A percentile compares a stretch with the other conserved stretches of the same genome.
Evolutionary conservation across 1,140 invertebrate species (phyloP).

Genomic region (Cephus cinctus): DNA sequence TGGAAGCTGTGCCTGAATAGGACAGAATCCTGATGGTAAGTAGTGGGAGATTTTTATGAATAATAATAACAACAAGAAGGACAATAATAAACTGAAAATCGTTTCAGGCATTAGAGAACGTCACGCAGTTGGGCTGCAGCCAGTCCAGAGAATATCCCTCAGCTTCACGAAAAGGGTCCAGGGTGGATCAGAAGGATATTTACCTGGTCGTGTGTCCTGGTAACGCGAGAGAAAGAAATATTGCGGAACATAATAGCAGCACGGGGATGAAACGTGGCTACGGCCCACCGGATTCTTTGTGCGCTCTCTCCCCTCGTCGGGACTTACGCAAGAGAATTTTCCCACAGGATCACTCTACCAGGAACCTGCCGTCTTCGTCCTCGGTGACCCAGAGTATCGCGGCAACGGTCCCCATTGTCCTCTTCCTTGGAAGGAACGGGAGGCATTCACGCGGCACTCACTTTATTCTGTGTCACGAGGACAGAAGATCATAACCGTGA

Average conservation of each 20-base stretch:
- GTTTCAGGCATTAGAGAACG: no score
- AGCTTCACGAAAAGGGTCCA: no score
- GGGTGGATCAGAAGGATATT: conserved; percentile 9
- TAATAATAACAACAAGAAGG: no score
- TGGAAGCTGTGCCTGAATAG: no score
- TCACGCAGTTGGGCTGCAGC: no score
- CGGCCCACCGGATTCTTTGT: conserved; percentile 14
- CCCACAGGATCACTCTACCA: conserved; percentile 34
- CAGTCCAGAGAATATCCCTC: no score
- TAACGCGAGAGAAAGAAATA: conserved; percentile 10
- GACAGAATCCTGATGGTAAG: no score
- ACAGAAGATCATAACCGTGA: conserved; percentile 2
- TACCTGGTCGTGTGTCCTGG: conserved; percentile 37
- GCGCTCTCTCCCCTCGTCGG: no score
- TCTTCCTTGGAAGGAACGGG: background rate
- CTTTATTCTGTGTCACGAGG: conserved; percentile 3
- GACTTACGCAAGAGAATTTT: conserved; percentile 34
- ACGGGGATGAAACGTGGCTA: conserved; percentile 32
- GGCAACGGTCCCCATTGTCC: conserved; percentile 19
- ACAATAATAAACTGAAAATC: no score
- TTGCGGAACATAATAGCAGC: conserved; percentile 24
- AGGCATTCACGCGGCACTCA: conserved; percentile 1
- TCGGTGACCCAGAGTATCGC: conserved; percentile 3
- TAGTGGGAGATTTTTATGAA: no score
- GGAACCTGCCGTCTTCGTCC: conserved; percentile 25